These are phyloP conservation scores for Alexandromys oeconomus DNA, from an alignment of 2,797 vertebrate genomes.

Conservation along the genomic window DNA sequence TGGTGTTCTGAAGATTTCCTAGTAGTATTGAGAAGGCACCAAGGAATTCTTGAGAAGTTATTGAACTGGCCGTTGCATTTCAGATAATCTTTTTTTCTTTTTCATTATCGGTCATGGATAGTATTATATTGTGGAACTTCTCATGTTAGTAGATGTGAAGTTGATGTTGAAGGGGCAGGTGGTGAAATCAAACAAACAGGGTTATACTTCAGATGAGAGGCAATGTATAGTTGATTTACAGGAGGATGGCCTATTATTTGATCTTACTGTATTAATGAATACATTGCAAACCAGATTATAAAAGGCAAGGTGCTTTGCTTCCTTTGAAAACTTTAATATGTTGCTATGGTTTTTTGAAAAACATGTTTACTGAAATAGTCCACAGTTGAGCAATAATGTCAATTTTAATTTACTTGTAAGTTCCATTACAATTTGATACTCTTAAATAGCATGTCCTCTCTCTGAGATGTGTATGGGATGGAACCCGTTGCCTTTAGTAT, in stretches of 20 bases:
- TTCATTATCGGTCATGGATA: not conserved
- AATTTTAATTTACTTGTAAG: slow-evolving; percentile 64
- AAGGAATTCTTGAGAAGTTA: slow-evolving; percentile 52
- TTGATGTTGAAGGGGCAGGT: slow-evolving; percentile 32
- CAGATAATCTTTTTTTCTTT: slow-evolving; percentile 27
- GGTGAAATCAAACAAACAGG: slow-evolving; percentile 18
- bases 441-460: not conserved
- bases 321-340: slow-evolving; percentile 62
- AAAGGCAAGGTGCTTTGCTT: slow-evolving; percentile 24
- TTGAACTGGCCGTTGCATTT: slow-evolving; percentile 42
- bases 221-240: slow-evolving; percentile 41
- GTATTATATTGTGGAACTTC: slow-evolving; percentile 2
- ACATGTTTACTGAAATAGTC: slow-evolving; percentile 67
- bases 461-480: not conserved
- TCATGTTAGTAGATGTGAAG: slow-evolving; percentile 5
- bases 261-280: slow-evolving; percentile 15
- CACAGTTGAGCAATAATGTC: not conserved
- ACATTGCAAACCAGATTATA: slow-evolving; percentile 55
- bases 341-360: slow-evolving; percentile 49
- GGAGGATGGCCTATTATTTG: not conserved
- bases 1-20: slow-evolving; percentile 22
- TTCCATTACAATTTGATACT: slow-evolving; percentile 53
- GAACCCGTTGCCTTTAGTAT: not conserved
- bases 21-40: slow-evolving; percentile 28
- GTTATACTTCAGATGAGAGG: slow-evolving; percentile 28